Evolutionary conservation across 2,113 vertebrate genomes (phyloP).

Genomic region (Corythornis vintsioides): DNA sequence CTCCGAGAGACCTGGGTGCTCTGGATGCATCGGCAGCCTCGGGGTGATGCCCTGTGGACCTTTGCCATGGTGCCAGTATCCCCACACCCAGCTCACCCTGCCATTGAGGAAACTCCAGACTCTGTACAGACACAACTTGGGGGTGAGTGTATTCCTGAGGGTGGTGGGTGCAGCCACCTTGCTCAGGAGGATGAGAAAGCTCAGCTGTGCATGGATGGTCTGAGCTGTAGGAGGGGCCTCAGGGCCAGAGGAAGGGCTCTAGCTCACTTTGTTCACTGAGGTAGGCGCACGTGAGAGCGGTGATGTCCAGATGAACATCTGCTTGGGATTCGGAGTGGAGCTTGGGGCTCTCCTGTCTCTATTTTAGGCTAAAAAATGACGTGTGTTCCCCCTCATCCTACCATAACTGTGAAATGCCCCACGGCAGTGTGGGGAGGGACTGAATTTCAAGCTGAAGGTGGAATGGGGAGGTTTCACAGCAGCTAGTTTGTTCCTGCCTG

Average conservation of each 20-base stretch:
- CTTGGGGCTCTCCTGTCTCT: background rate
- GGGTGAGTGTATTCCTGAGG: fast-evolving
- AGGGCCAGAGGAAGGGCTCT: background rate
- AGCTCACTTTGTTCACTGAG: background rate
- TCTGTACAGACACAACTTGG: background rate
- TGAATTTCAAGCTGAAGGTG: background rate
- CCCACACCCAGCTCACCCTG: background rate
- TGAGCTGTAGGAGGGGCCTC: background rate
- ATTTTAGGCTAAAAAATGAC: background rate
- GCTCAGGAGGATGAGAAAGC: background rate
- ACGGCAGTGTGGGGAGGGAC: background rate
- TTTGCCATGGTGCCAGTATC: fast-evolving
- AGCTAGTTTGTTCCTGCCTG: fast-evolving
- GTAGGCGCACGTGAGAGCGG: background rate
- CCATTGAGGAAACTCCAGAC: fast-evolving
- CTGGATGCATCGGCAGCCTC: background rate
- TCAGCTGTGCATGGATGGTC: background rate
- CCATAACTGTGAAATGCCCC: background rate
- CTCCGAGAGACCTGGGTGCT: background rate
- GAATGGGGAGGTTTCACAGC: background rate
- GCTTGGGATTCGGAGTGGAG: background rate
- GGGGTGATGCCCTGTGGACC: fast-evolving
- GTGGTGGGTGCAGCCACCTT: background rate
- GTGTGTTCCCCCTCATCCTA: background rate
- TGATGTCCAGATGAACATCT: background rate